Evolutionary conservation across 2,113 vertebrate species (phyloP).

Genomic region (Cryptotis parvus): DNA sequence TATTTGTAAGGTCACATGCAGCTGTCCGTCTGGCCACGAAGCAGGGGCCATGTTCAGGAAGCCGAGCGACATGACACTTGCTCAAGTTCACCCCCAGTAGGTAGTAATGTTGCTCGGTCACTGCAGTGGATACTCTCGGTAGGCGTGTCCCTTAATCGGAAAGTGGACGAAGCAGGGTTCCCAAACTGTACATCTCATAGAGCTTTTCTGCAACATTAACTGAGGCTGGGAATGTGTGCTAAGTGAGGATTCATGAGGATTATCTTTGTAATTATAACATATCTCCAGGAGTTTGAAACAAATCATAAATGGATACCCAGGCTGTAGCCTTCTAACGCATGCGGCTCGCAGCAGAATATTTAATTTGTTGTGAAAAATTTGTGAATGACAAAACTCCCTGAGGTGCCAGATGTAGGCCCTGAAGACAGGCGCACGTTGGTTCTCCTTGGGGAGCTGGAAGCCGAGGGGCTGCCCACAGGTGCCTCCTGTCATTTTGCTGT

Average conservation of each 20-base stretch:
- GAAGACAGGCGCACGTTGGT: neutral
- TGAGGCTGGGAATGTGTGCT: neutral
- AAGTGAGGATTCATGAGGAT: neutral
- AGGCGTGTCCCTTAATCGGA: too few species aligned
- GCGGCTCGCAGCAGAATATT: slow-evolving; percentile 17
- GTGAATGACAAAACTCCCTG: slow-evolving; percentile 45
- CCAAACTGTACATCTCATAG: neutral
- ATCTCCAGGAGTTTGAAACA: slow-evolving; percentile 13
- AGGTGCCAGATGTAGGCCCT: slow-evolving; percentile 39
- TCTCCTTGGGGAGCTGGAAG: neutral
- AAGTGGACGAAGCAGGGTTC: neutral
- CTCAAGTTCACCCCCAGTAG: too few species aligned
- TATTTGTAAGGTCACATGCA: neutral
- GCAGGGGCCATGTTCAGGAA: too few species aligned
- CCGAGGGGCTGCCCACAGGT: too few species aligned
- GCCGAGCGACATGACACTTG: too few species aligned
- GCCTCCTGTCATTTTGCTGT: too few species aligned
- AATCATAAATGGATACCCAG: neutral
- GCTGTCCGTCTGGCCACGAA: too few species aligned
- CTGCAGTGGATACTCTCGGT: too few species aligned
- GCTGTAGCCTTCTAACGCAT: neutral
- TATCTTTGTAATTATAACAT: neutral
- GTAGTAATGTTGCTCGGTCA: too few species aligned
- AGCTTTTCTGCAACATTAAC: neutral
- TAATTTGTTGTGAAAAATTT: slow-evolving; percentile 47